Conservation (phyloP, 2,888 invertebrate genomes). For the Nephrotoma flavescens region DNA sequence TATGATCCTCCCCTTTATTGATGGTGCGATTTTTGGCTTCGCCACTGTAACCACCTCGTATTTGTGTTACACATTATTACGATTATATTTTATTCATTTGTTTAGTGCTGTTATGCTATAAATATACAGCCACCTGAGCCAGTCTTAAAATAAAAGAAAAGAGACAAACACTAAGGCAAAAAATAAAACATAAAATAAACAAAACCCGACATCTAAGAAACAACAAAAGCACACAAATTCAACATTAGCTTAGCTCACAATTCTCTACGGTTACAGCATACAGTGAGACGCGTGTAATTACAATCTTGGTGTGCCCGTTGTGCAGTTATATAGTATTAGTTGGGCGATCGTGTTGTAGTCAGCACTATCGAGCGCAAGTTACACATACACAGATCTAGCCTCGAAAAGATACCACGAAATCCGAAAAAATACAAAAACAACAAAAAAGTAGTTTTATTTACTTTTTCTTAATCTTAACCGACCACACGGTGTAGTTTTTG, state of each 20-base stretch:
- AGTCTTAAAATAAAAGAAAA: not conserved
- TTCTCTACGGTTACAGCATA: not conserved
- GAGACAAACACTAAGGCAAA: not conserved
- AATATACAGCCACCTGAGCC: not conserved
- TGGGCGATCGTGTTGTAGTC: not conserved
- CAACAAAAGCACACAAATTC: not conserved
- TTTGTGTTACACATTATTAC: not conserved
- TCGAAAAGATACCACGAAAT: too few relatives aligned
- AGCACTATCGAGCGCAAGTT: not conserved
- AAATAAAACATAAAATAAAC: not conserved
- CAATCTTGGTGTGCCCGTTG: not conserved
- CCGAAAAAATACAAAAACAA: not conserved
- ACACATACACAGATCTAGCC: not conserved
- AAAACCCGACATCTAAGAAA: not conserved
- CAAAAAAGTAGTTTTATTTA: not conserved
- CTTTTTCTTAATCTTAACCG: not conserved
- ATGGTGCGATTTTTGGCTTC: not conserved
- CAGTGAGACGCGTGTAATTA: not conserved
- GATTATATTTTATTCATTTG: not conserved
- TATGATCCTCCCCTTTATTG: too few relatives aligned
- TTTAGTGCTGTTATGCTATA: not conserved
- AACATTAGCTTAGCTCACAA: not conserved
- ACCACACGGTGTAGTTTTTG: not conserved
- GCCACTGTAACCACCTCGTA: not conserved
- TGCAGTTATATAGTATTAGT: not conserved